phyloP scores from a whole-genome alignment of 2,888 invertebrate genomes.

The Neoitamus cyanurus region DNA sequence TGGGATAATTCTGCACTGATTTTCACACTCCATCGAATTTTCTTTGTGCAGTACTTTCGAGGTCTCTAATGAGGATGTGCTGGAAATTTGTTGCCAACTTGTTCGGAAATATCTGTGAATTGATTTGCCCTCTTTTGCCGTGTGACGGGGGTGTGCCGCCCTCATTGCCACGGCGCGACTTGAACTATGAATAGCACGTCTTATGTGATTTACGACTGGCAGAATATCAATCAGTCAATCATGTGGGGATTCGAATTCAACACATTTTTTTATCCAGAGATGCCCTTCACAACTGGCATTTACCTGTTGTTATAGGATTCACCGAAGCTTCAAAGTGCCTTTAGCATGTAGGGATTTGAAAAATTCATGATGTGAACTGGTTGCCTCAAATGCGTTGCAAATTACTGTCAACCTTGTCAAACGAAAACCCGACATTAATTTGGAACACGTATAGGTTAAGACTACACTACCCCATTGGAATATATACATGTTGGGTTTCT shows the following conservation, averaged over 20 bases:
- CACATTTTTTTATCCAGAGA: neutral
- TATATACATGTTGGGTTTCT: too few species aligned
- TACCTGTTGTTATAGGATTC: neutral
- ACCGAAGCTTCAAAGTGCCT: neutral
- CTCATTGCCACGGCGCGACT: neutral
- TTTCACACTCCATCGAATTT: constrained; percentile 23
- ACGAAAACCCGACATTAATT: too few species aligned
- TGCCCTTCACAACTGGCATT: neutral
- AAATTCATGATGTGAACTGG: neutral
- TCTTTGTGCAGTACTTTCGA: constrained; percentile 5
- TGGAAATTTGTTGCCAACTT: constrained; percentile 18
- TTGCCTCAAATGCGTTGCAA: neutral
- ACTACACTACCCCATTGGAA: too few species aligned
- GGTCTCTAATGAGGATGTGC: constrained; percentile 7
- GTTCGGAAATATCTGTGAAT: neutral
- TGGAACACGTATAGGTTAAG: too few species aligned
- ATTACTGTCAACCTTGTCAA: neutral
- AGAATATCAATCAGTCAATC: constrained; percentile 5
- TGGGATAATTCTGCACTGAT: constrained; percentile 9
- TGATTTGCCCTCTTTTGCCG: neutral
- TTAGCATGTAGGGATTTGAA: neutral
- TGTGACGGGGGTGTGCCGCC: neutral
- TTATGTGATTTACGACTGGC: neutral
- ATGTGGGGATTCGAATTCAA: neutral
- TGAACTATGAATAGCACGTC: neutral